A percentile compares a stretch with the other conserved stretches of the same genome.
phyloP scores from a whole-genome alignment of 2,888 invertebrate species.

The Resseliella maxima region DNA sequence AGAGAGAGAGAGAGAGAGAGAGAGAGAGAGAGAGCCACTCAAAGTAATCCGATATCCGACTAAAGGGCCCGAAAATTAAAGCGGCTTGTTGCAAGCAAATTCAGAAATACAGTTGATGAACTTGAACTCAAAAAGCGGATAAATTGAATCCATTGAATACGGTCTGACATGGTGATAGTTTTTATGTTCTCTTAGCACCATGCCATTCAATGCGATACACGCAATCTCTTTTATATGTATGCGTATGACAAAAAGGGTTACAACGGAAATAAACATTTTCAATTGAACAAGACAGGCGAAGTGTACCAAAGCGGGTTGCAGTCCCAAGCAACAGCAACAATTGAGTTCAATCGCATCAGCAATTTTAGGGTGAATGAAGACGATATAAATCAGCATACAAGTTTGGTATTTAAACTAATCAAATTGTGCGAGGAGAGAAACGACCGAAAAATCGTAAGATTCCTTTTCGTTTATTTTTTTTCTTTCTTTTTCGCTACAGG shows the following conservation, averaged over 20 bases:
- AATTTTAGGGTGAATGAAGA: slow-evolving; percentile 25
- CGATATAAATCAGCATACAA: not conserved
- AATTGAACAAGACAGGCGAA: not conserved
- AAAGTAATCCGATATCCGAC: not conserved
- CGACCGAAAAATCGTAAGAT: not conserved
- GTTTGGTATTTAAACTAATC: not conserved
- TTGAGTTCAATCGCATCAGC: not conserved
- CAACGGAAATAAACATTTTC: not conserved
- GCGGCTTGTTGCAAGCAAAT: not conserved
- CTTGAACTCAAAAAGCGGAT: slow-evolving; percentile 41
- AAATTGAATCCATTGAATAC: not conserved
- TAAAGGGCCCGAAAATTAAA: not conserved
- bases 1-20: too few relatives aligned
- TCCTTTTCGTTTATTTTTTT: too few relatives aligned
- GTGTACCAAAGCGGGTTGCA: not conserved
- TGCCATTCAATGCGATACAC: not conserved
- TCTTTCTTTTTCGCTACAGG: not conserved
- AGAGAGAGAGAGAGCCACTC: too few relatives aligned
- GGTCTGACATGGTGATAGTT: not conserved
- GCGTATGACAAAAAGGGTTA: not conserved
- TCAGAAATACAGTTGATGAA: not conserved
- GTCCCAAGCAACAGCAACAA: not conserved
- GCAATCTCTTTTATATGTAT: not conserved
- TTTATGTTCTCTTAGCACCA: not conserved
- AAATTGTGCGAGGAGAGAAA: not conserved